Evolutionary conservation across 2,113 vertebrate genomes (phyloP).

Genomic region (Coptodon rendalli): DNA sequence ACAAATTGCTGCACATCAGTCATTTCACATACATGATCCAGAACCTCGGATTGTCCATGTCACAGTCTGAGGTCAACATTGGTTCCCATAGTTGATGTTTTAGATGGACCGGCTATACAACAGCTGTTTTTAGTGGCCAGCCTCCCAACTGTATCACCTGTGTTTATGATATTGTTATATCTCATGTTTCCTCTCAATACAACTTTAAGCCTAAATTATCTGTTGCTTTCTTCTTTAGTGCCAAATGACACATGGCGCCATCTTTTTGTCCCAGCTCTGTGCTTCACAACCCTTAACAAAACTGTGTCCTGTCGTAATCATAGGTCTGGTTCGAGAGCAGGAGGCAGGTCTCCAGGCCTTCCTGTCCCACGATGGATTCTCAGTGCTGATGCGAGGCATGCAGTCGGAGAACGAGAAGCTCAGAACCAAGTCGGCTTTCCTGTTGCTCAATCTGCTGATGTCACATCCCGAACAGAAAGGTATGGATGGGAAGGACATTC

Average conservation of each 20-base stretch:
- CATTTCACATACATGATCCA: neutral
- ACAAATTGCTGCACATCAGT: neutral
- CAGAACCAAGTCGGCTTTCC: slow-evolving; percentile 83
- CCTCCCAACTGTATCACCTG: rapidly evolving
- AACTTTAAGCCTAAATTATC: neutral
- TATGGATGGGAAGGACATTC: neutral
- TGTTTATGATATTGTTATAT: neutral
- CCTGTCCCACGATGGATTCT: slow-evolving; percentile 82
- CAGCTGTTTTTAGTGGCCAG: neutral
- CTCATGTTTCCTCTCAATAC: neutral
- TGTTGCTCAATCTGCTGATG: slow-evolving; percentile 82
- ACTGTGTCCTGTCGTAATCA: neutral
- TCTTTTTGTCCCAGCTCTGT: neutral
- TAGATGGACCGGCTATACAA: neutral
- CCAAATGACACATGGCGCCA: neutral
- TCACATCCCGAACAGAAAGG: slow-evolving; percentile 85
- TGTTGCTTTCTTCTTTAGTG: neutral
- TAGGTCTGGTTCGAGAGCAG: slow-evolving; percentile 86
- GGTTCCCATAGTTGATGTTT: neutral
- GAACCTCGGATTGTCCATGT: neutral
- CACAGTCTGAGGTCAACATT: neutral
- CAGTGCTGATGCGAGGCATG: slow-evolving; percentile 87
- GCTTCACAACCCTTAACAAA: neutral
- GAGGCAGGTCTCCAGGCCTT: slow-evolving; percentile 80
- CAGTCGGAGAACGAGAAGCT: slow-evolving; percentile 83